Conservation (phyloP, 2,797 vertebrate species). For the Taenioides sp. region DNA sequence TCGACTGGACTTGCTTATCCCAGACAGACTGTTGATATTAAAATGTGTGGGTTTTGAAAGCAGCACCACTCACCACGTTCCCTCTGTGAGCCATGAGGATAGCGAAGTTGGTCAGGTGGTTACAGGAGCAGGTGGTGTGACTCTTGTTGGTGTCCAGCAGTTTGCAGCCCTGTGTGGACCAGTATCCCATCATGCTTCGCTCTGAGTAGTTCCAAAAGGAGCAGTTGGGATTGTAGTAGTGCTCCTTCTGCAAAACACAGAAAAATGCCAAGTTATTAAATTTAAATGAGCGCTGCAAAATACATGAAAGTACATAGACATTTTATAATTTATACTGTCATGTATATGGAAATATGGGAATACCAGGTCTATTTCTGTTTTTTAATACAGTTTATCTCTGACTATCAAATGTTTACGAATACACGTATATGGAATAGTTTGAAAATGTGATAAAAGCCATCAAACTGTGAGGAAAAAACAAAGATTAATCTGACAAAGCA, state of each 20-base stretch:
- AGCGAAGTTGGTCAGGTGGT: constrained; percentile 97
- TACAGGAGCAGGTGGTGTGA: constrained; percentile 96
- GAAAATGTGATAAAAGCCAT: constrained; percentile 6
- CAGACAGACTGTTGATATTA: not conserved
- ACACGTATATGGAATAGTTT: not conserved
- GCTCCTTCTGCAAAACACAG: constrained; percentile 83
- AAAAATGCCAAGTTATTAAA: constrained; percentile 22
- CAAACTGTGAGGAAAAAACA: constrained; percentile 14
- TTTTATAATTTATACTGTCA: constrained; percentile 26
- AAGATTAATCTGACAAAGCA: constrained; percentile 1
- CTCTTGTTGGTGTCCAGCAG: constrained; percentile 94
- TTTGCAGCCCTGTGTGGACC: constrained; percentile 98
- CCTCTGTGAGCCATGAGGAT: constrained; percentile 97
- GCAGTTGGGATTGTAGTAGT: constrained; percentile 99
- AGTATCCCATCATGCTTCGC: constrained; percentile 98
- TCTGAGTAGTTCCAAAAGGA: constrained; percentile 99
- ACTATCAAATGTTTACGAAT: not conserved
- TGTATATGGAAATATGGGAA: not conserved
- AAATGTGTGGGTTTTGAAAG: not conserved
- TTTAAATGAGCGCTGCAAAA: constrained; percentile 41
- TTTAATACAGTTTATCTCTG: not conserved
- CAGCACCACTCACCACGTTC: constrained; percentile 84
- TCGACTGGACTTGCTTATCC: not conserved
- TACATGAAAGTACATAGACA: constrained; percentile 32
- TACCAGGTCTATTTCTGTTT: not conserved